Conservation (phyloP, 2,888 invertebrate genomes). For the Pardosa pseudoannulata region DNA sequence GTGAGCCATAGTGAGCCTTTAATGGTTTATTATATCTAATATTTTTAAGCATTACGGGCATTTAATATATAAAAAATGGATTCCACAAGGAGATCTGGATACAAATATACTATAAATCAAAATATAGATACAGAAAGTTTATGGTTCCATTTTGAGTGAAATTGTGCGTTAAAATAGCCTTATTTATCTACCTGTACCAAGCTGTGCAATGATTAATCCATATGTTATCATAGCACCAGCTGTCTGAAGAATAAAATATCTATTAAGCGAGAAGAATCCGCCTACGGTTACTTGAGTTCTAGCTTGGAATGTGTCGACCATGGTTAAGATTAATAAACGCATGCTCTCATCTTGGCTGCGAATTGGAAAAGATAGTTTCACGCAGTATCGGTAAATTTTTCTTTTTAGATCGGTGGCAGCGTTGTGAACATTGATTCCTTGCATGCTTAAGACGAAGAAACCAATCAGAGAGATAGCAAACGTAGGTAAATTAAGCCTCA, state of each 20-base stretch:
- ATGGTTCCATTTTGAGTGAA: too few relatives aligned
- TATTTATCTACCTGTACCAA: slow-evolving; percentile 2
- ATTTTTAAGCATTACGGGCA: too few relatives aligned
- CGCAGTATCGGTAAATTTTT: slow-evolving; percentile 28
- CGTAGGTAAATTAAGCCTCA: neutral
- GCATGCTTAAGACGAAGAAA: slow-evolving; percentile 38
- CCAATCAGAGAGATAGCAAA: neutral
- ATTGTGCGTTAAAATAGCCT: too few relatives aligned
- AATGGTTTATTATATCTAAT: too few relatives aligned
- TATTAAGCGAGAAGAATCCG: slow-evolving; percentile 22
- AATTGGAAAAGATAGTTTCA: neutral
- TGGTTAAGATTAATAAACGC: slow-evolving; percentile 18
- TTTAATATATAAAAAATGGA: too few relatives aligned
- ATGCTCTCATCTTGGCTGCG: neutral
- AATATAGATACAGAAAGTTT: too few relatives aligned
- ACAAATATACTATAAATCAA: too few relatives aligned
- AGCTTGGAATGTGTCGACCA: slow-evolving; percentile 8
- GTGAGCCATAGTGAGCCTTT: too few relatives aligned
- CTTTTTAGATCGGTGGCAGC: neutral
- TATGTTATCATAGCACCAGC: slow-evolving; percentile 57
- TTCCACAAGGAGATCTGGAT: too few relatives aligned
- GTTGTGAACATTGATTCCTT: slow-evolving; percentile 31
- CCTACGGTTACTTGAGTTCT: slow-evolving; percentile 24
- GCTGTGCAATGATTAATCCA: slow-evolving; percentile 36
- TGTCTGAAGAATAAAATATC: slow-evolving; percentile 49